These are phyloP conservation scores for Melanotaenia duboulayi DNA, from an alignment of 2,113 vertebrate species.

Conservation along the genomic window DNA sequence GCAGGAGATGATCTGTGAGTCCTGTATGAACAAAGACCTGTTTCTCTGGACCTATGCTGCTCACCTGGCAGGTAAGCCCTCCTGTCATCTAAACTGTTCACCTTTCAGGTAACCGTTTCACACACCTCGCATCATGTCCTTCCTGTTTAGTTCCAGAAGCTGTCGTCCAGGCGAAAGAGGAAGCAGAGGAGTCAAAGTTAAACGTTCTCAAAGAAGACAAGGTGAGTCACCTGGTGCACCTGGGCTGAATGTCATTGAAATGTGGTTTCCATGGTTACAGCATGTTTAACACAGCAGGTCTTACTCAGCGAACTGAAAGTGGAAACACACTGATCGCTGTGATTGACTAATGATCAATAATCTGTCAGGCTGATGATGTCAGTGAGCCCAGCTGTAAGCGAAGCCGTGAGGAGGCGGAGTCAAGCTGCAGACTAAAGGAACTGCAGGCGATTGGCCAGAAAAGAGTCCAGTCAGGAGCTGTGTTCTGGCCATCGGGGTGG, in stretches of 20 bases:
- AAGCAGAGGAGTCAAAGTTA: constrained; percentile 25
- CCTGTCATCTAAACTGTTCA: background rate
- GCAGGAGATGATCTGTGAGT: constrained; percentile 96
- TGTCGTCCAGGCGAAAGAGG: constrained; percentile 70
- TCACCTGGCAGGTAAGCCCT: constrained; percentile 84
- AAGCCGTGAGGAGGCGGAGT: constrained; percentile 58
- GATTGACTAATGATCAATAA: background rate
- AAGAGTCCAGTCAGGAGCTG: constrained; percentile 82
- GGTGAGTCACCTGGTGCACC: constrained; percentile 51
- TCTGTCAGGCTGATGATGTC: constrained; percentile 48
- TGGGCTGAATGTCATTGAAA: background rate
- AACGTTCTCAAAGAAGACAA: constrained; percentile 5
- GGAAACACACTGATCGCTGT: background rate
- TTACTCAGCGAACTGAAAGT: too few species aligned
- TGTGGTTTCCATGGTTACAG: too few species aligned
- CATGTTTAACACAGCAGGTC: too few species aligned
- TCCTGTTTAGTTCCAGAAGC: constrained; percentile 30
- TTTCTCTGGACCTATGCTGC: constrained; percentile 92
- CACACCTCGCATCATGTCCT: background rate
- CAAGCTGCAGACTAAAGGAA: constrained; percentile 84
- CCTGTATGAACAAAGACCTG: constrained; percentile 89
- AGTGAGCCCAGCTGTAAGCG: constrained; percentile 72
- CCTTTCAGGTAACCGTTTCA: too few species aligned
- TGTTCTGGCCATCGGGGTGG: constrained; percentile 93
- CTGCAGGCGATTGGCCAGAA: constrained; percentile 74